Conservation (phyloP, 2,888 invertebrate genomes). For the Thera britannica region DNA sequence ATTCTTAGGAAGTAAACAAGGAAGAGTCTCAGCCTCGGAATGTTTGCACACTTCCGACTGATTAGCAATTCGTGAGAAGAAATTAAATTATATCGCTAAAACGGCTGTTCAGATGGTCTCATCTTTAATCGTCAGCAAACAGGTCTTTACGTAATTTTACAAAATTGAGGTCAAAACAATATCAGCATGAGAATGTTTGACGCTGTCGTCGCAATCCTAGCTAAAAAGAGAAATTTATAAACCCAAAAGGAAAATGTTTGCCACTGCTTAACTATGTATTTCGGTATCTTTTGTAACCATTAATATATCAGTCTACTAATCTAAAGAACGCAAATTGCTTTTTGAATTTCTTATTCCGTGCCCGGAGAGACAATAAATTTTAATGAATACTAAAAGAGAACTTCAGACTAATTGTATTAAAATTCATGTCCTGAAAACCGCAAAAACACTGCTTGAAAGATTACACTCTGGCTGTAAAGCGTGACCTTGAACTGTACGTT, state of each 20-base stretch:
- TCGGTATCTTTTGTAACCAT: not conserved
- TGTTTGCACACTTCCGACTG: constrained; percentile 40
- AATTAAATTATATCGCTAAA: constrained; percentile 38
- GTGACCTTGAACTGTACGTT: constrained; percentile 33
- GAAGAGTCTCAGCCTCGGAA: constrained; percentile 36
- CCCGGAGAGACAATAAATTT: not conserved
- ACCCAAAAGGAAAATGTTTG: not conserved
- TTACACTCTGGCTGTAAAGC: constrained; percentile 26
- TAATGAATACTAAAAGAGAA: not conserved
- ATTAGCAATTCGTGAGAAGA: constrained; percentile 40
- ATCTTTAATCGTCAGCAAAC: constrained; percentile 15
- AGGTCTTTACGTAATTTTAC: constrained; percentile 22
- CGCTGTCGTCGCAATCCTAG: constrained; percentile 1
- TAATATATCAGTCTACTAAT: not conserved
- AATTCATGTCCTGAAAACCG: not conserved
- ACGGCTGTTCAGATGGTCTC: constrained; percentile 3
- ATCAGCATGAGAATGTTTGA: not conserved
- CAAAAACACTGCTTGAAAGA: constrained; percentile 13
- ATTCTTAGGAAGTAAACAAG: constrained; percentile 35
- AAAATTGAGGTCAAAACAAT: not conserved
- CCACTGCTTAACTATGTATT: not conserved
- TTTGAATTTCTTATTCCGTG: not conserved
- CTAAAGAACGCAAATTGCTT: no score
- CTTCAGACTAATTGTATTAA: not conserved
- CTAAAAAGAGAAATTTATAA: not conserved